Evolutionary conservation across 2,888 invertebrate genomes (phyloP), one percentile per base, ranked within the genome.

Genomic region (Stegophylla sp.): DNA sequence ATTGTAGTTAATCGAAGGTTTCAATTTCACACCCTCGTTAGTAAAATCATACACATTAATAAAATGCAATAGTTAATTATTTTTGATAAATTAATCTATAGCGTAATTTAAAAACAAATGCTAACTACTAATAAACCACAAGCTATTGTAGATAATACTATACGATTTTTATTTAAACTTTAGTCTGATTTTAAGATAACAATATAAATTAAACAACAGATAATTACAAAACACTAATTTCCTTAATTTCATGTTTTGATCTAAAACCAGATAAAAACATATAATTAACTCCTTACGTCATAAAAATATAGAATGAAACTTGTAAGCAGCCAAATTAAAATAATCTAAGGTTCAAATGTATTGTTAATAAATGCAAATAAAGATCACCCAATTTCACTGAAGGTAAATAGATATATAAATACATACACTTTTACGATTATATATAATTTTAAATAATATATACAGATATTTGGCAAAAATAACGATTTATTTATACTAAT

Each of bases 121-220:
- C 41, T 34, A 43, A 64, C 13, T 20, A 41, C 15, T 23, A 9
- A 5, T 20, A 41, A 20, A 20, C 53, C 5, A 12, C n/a, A n/a
- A n/a, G n/a, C n/a, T 56, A 56, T 10, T 64, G n/a, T 15, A 41
- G 64, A n/a, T 43, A 9, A 41, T 15, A 66, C n/a, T 23, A 17
- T 26, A n/a, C 13, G 13, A 7, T 56, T 12, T 59, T 59, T 59
- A 59, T 45, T 59, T 12, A 26, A 56, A 72, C 0, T 43, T 43
- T 43, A 72, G n/a, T 1, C n/a, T 43, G 59, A 72, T 0, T 59
- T 43, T 43, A 43, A 72, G n/a, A 1, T n/a, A 59, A 59, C 26
- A 59, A 73, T 13, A 23, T 23, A 63, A 63, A 74, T 63, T 74
- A 48, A 15, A 59, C 28, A 59, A 45, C 20, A n/a, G 7, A n/a